These are phyloP conservation scores for Armadillidium nasatum DNA, from an alignment of 1,140 invertebrate genomes.

Conservation along the genomic window DNA sequence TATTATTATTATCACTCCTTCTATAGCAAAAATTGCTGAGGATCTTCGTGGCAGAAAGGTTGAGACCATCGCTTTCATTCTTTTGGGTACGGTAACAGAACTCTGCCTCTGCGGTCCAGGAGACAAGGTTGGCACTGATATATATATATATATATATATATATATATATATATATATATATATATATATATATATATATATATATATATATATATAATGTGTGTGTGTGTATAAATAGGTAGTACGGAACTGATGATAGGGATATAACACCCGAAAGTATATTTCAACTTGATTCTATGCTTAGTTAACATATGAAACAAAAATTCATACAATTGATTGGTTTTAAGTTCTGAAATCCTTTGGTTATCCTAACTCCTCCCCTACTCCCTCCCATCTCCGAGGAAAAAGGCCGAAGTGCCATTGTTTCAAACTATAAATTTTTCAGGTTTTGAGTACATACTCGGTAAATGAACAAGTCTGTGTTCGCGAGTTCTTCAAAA, in stretches of 20 bases:
- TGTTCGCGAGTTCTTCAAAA: constrained; percentile 49
- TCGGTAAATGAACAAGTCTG: constrained; percentile 46
- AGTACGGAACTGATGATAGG: too few species aligned
- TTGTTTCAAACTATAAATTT: not conserved
- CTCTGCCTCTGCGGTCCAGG: constrained; percentile 51
- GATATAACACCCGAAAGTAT: too few species aligned
- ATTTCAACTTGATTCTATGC: too few species aligned
- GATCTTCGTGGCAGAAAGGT: constrained; percentile 48
- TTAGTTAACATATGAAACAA: too few species aligned
- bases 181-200: not conserved
- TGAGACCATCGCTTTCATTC: constrained; percentile 50
- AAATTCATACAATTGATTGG: too few species aligned
- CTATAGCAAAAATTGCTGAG: constrained; percentile 45
- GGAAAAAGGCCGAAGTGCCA: too few species aligned
- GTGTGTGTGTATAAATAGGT: too few species aligned
- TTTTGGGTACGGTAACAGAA: constrained; percentile 50
- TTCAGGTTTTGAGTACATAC: constrained; percentile 46
- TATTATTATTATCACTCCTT: not conserved
- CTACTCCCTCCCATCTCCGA: too few species aligned
- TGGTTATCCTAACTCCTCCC: too few species aligned
- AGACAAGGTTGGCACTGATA: too few species aligned
- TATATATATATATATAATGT: not conserved
- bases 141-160: constrained; percentile 9
- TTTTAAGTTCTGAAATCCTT: too few species aligned
- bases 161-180: not conserved